A percentile compares a stretch with the other conserved stretches of the same genome.
Conservation (phyloP, 2,797 vertebrate species). For the Platyrinchus mystaceus region DNA sequence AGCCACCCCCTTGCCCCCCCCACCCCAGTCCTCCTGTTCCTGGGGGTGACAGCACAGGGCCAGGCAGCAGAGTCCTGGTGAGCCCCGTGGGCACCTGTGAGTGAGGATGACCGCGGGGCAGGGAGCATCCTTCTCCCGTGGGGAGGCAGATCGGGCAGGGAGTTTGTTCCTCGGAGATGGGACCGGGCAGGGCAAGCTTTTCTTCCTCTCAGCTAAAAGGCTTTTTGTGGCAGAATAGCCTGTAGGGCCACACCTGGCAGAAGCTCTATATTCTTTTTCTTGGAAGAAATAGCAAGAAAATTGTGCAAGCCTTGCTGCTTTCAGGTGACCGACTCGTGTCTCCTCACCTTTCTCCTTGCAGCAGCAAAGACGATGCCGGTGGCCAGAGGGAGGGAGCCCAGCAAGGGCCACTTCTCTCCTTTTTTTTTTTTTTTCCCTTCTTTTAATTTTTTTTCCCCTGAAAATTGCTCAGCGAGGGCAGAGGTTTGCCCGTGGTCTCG, state of each 20-base stretch:
- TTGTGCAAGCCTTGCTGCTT: not conserved
- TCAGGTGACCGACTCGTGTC: not conserved
- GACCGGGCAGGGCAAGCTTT: not conserved
- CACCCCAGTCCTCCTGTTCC: not conserved
- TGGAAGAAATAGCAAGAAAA: not conserved
- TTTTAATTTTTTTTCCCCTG: not conserved
- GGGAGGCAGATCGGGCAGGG: not conserved
- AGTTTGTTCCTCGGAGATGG: fast-evolving
- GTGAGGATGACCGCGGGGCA: fast-evolving
- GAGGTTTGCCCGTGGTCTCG: not conserved
- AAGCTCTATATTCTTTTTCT: not conserved
- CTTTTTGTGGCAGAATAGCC: not conserved
- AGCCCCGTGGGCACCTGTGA: fast-evolving
- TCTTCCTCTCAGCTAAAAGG: not conserved
- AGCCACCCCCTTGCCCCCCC: too few relatives aligned
- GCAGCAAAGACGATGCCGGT: not conserved
- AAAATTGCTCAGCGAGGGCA: not conserved
- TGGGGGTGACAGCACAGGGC: not conserved
- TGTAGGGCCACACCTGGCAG: not conserved
- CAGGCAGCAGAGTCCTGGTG: not conserved
- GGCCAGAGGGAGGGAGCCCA: not conserved
- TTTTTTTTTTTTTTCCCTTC: too few relatives aligned
- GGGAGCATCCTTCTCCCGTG: not conserved
- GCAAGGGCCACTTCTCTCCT: not conserved
- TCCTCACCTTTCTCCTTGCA: not conserved